Conservation (phyloP, 2,797 vertebrate genomes). For the Borostomias antarcticus region DNA sequence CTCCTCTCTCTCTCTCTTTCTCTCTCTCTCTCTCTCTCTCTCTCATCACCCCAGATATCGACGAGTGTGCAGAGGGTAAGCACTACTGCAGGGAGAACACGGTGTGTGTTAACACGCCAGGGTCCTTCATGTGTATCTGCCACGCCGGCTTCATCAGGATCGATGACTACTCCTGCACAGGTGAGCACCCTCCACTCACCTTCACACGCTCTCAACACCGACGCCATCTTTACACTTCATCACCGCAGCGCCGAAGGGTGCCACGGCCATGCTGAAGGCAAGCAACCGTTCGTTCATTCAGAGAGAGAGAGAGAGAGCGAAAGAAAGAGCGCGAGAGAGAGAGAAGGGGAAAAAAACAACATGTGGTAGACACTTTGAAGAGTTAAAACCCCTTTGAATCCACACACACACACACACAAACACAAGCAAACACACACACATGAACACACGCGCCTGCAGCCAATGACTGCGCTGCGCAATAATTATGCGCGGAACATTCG, state of each 20-base stretch:
- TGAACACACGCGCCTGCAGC: too few species aligned
- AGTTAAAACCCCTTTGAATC: not conserved
- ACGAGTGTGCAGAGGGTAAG: conserved; percentile 91
- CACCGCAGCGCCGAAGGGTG: conserved; percentile 19
- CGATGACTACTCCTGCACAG: conserved; percentile 95
- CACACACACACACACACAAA: not conserved
- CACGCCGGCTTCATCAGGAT: conserved; percentile 92
- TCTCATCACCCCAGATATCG: conserved; percentile 80
- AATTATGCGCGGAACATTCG: conserved; percentile 30
- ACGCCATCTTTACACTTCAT: conserved; percentile 37
- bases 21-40: conserved; percentile 28
- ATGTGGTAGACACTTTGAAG: too few species aligned
- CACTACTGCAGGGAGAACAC: conserved; percentile 96
- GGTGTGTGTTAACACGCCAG: conserved; percentile 90
- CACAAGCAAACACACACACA: too few species aligned
- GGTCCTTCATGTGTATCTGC: conserved; percentile 95
- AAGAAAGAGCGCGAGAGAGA: too few species aligned
- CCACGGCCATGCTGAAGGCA: not conserved
- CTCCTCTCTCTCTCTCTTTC: conserved; percentile 30
- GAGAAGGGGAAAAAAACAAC: too few species aligned
- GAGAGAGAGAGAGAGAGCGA: too few species aligned
- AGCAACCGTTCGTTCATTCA: not conserved
- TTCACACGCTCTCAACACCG: too few species aligned
- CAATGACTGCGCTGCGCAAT: not conserved
- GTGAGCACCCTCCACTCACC: too few species aligned